Evolutionary conservation across 2,888 invertebrate genomes (phyloP), one percentile per base, ranked within the genome.

Genomic region (Thereva unica): DNA sequence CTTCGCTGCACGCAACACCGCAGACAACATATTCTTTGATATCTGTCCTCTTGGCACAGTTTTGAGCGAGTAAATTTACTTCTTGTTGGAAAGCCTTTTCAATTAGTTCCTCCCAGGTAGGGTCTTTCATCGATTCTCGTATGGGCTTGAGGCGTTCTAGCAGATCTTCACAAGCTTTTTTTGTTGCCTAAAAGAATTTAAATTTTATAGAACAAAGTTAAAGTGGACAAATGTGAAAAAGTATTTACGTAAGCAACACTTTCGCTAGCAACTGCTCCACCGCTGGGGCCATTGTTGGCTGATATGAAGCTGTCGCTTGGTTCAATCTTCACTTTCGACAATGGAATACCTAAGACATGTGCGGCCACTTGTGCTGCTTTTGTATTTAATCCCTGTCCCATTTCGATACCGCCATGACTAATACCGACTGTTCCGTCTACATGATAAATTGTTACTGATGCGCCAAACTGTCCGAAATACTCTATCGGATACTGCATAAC

Each of bases 381-480:
- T 0, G 88, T 88, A 68, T 83, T 89, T 52, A 91, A 83, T 3
- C 91, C 92, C 82, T 92, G 92, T 0, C 92, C 92, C 70, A 87
- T 84, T 81, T 89, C 89, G 37, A 87, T 79, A 0, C 87, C 89
- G 9, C 86, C 87, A 73, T 89, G 89, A 8, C 84, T 79, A 7
- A 92, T 80, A 0, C 85, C 82, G 1, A 92, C 87, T 4, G 86
- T 84, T 1, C 86, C 89, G 75, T 89, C 88, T 1, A 83, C 82
- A n/a, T 85, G 85, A 74, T 85, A 89, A 65, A 92, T 84, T 1
- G 86, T 82, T n/a, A 90, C 79, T 52, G 84, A 77, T 0, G 85
- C 84, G 68, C 84, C 81, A 67, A 79, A 86, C 52, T 83, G 83
- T 4, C 84, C 78, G 9, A 77, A 73, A 12, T 81, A 73, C 4